phyloP scores from a whole-genome alignment of 2,797 vertebrate species.

The Hylomyscus alleni region DNA sequence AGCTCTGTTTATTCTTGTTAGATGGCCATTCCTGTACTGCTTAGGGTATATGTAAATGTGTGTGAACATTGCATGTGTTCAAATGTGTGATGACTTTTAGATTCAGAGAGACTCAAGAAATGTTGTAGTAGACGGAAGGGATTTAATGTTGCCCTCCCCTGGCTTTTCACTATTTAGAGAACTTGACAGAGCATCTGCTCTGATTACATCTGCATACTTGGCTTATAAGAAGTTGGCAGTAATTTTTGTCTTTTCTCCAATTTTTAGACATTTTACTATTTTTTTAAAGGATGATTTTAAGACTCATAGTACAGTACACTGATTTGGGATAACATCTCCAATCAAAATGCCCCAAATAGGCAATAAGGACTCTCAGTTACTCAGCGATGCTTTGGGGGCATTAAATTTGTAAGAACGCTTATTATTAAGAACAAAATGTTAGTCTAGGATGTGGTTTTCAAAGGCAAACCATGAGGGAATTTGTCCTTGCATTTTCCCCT shows the following conservation, averaged over 20 bases:
- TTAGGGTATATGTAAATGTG: background rate
- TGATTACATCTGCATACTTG: constrained; percentile 61
- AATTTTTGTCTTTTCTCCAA: constrained; percentile 9
- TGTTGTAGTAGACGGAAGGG: background rate
- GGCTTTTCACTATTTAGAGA: constrained; percentile 28
- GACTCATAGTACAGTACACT: constrained; percentile 24
- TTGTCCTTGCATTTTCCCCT: background rate
- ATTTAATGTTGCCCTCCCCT: constrained; percentile 6
- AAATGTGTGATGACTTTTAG: background rate
- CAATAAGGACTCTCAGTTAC: background rate
- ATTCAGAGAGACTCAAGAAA: background rate
- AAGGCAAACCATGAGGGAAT: background rate
- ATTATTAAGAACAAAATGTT: constrained; percentile 15
- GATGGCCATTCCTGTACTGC: background rate
- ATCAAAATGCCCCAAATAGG: constrained; percentile 44
- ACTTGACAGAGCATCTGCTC: constrained; percentile 56
- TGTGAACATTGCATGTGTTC: background rate
- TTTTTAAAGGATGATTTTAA: constrained; percentile 38
- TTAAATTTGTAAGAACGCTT: constrained; percentile 17
- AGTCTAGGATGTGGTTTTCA: background rate
- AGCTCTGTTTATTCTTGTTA: background rate
- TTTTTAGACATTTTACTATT: constrained; percentile 63
- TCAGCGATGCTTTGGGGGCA: background rate
- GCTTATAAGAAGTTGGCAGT: constrained; percentile 25
- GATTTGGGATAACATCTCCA: constrained; percentile 52